Evolutionary conservation across 1,140 invertebrate species (phyloP).

Genomic region (Drosophila pruinosa): DNA sequence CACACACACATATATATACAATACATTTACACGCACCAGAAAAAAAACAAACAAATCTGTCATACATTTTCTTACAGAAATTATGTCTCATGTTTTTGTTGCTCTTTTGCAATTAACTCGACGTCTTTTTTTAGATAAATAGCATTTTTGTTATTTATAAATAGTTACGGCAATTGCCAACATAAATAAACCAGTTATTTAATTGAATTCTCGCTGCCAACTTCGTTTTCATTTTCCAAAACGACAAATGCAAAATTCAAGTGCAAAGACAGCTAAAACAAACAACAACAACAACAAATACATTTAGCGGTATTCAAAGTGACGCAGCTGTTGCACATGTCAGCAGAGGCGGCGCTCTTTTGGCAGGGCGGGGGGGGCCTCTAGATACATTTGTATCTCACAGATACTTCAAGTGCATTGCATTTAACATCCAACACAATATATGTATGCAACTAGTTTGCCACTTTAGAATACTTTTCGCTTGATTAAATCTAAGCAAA

Average conservation of each 20-base stretch:
- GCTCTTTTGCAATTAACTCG: neutral
- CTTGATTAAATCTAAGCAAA: neutral
- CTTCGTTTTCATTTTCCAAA: conserved; percentile 45
- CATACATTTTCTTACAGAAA: neutral
- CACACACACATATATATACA: neutral
- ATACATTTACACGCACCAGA: neutral
- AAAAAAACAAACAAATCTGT: neutral
- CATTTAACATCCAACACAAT: too few species aligned
- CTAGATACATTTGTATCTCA: neutral
- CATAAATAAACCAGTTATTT: conserved; percentile 13
- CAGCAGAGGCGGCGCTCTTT: conserved; percentile 16
- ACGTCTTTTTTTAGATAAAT: neutral
- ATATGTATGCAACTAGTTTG: neutral
- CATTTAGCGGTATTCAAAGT: neutral
- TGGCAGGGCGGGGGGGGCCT: neutral
- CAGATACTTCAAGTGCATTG: neutral
- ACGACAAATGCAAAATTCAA: conserved; percentile 46
- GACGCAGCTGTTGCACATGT: conserved; percentile 33
- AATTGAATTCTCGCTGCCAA: conserved; percentile 10
- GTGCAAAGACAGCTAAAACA: conserved; percentile 45
- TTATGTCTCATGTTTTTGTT: neutral
- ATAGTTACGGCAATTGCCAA: neutral
- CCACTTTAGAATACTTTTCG: too few species aligned
- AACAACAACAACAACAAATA: conserved; percentile 20
- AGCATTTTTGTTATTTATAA: neutral